phyloP scores from a whole-genome alignment of 92 coral and sea anemone genomes.

The Epizoanthus ramosus region DNA sequence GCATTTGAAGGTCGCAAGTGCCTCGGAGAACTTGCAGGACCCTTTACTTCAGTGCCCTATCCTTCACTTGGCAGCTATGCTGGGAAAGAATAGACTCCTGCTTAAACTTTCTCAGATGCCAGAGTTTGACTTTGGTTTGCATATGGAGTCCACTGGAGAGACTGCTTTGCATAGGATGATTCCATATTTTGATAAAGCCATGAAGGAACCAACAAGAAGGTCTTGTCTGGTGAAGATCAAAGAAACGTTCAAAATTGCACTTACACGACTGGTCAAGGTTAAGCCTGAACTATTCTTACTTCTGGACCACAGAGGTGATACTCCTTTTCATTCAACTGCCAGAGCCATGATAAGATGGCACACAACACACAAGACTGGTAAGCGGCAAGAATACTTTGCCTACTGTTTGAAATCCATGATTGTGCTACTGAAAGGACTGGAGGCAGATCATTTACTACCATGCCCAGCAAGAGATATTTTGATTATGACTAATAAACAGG shows the following conservation, averaged over 20 bases:
- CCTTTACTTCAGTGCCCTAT: conserved; percentile 25
- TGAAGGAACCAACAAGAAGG: conserved; percentile 34
- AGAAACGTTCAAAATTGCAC: conserved; percentile 35
- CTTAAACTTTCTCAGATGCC: conserved; percentile 35
- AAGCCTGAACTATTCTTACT: conserved; percentile 29
- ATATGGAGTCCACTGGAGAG: conserved; percentile 37
- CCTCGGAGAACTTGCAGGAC: conserved; percentile 7
- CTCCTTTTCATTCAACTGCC: conserved; percentile 34
- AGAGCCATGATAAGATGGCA: conserved; percentile 32
- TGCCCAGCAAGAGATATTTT: conserved; percentile 33
- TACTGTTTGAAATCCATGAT: conserved; percentile 34
- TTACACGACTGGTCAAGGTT: conserved; percentile 18
- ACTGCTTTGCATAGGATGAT: conserved; percentile 30
- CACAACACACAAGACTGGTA: conserved; percentile 16
- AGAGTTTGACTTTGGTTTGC: conserved; percentile 29
- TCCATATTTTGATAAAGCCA: conserved; percentile 35
- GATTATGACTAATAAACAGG: conserved; percentile 19
- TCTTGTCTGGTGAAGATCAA: conserved; percentile 39
- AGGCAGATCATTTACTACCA: conserved; percentile 8
- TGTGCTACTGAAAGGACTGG: not conserved
- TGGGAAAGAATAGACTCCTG: conserved; percentile 31
- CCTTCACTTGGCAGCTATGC: conserved; percentile 33
- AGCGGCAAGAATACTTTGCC: conserved; percentile 33
- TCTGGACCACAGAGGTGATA: conserved; percentile 26
- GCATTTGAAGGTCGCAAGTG: conserved; percentile 4